Evolutionary conservation across 2,113 vertebrate species (phyloP), one percentile per base, ranked within the genome.

Genomic region (Dicentrarchus labrax): DNA sequence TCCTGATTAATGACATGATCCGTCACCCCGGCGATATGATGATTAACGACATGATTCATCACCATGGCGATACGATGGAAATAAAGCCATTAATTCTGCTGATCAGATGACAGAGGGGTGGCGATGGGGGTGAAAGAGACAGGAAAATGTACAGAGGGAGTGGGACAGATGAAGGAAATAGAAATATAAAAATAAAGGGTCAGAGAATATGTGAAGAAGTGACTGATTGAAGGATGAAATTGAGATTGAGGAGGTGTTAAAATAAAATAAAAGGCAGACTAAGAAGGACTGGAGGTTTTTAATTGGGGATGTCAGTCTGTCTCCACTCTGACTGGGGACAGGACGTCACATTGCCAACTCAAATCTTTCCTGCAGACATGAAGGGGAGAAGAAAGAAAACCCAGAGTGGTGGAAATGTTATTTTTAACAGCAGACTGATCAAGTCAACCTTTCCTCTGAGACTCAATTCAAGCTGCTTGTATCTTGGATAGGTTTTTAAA

Each of bases 41-140:
- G 91, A 94, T 94, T 94, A 93, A 93, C 74, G 82, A 85, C 87
- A 92, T 86, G 84, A 89, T 90, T 93, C 91, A 92, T 94, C 88
- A 81, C 91, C 91, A 88, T 90, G 88, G 90, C 71, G 85, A 93
- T 93, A 80, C 36, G 72, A 84, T 93, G 88, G 86, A 91, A 93
- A 92, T 93, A 93, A 89, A 92, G 85, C 78, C 91, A 92, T 93
- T 92, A 91, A 93, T 92, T 93, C 76, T 75, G 72, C 87, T 84
- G 92, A 93, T 93, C 91, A 87, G 82, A 87, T 88, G 88, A 88
- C 84, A 85, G 82, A 72, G 67, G 73, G 75, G n/a, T 60, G 72
- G 85, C 67, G 75, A 86, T 57, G 78, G 79, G 83, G 85, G 73
- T 74, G 83, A 87, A 72, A 80, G 73, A 83, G 78, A 81, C 72